Evolutionary conservation across 1,140 invertebrate species (phyloP).

Genomic region (Cotesia chilonis): DNA sequence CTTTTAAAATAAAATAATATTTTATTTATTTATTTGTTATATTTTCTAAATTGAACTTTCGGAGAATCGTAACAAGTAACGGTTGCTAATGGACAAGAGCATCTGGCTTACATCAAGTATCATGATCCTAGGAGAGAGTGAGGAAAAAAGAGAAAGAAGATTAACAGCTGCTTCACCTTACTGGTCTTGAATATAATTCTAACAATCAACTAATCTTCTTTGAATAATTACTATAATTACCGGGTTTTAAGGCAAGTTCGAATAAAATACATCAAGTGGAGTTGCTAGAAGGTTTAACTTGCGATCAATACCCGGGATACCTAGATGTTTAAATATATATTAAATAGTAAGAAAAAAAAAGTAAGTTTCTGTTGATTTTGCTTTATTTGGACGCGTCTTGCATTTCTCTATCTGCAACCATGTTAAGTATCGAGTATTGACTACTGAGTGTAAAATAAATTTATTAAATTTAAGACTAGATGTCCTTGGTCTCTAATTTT

Average conservation of each 20-base stretch:
- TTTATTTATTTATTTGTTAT: not conserved
- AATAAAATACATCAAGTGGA: not conserved
- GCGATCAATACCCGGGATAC: constrained; percentile 33
- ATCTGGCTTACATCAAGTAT: constrained; percentile 28
- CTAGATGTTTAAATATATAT: not conserved
- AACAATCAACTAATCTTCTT: not conserved
- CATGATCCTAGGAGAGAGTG: not conserved
- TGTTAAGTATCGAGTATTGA: constrained; percentile 7
- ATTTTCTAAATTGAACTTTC: constrained; percentile 2
- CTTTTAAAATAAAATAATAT: not conserved
- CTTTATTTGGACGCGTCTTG: constrained; percentile 51
- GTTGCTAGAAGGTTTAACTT: constrained; percentile 13
- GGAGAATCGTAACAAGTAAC: not conserved
- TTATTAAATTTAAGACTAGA: constrained; percentile 37
- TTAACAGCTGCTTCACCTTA: constrained; percentile 18
- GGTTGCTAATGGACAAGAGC: constrained; percentile 5
- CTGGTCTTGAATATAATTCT: no score
- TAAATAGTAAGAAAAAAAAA: constrained; percentile 31
- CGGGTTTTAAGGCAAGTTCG: no score
- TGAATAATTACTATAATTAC: not conserved
- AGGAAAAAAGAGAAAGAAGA: constrained; percentile 3
- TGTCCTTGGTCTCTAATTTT: constrained; percentile 55
- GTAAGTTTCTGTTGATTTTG: constrained; percentile 36
- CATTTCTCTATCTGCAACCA: constrained; percentile 30
- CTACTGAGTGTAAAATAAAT: no score